Evolutionary conservation across 37 sponge, comb jelly and placozoan species (phyloP).

Genomic region (Diacarnus erythraeanus): DNA sequence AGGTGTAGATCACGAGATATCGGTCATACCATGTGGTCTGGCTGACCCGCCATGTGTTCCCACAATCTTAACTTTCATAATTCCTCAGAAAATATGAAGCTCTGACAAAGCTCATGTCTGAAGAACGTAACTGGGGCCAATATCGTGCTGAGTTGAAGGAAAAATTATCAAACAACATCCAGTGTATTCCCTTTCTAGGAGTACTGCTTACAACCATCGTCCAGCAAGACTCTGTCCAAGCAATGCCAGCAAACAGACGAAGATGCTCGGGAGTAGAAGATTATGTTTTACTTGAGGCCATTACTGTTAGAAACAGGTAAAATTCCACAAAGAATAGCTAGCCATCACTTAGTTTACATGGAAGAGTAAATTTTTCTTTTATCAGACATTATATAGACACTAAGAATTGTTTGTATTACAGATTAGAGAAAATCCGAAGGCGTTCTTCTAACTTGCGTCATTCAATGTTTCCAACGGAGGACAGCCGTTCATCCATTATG

Average conservation of each 20-base stretch:
- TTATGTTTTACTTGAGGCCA: slow-evolving; percentile 38
- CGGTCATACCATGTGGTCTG: no score
- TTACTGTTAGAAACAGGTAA: slow-evolving; percentile 34
- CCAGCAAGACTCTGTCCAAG: slow-evolving; percentile 10
- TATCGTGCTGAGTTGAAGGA: slow-evolving; percentile 26
- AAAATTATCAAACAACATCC: slow-evolving; percentile 5
- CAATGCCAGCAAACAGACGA: not conserved
- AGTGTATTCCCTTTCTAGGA: slow-evolving; percentile 73
- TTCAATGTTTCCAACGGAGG: not conserved
- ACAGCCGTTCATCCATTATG: not conserved
- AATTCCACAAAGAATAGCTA: not conserved
- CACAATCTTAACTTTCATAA: no score
- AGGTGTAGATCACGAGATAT: no score
- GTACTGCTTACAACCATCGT: slow-evolving; percentile 58
- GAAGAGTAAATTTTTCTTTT: no score
- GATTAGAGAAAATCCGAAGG: not conserved
- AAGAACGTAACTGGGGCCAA: slow-evolving; percentile 49
- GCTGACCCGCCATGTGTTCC: no score
- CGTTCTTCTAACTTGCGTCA: not conserved
- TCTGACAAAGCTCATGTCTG: slow-evolving; percentile 47
- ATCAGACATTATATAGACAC: not conserved
- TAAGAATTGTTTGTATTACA: not conserved
- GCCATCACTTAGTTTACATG: no score
- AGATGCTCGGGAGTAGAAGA: slow-evolving; percentile 5
- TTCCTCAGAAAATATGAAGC: slow-evolving; percentile 39